Percentiles rank a stretch among this genome's conserved stretches.
Conservation (phyloP, 2,797 vertebrate species). For the Hylomyscus alleni region DNA sequence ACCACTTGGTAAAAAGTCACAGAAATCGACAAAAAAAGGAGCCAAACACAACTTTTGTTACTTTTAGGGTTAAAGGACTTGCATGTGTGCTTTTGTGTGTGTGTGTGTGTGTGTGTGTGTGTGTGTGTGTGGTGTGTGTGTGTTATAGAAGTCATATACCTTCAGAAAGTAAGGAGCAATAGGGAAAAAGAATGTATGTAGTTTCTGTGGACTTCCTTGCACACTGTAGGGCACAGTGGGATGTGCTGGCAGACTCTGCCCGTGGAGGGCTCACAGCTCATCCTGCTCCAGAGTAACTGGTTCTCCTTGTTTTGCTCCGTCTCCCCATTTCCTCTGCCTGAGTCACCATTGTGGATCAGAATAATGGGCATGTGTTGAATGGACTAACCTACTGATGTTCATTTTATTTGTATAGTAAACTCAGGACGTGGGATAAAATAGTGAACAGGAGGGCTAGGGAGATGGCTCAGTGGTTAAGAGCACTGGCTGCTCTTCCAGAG, state of each 20-base stretch:
- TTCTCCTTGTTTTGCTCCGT: not conserved
- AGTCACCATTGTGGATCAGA: not conserved
- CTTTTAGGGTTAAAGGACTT: not conserved
- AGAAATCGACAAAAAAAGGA: not conserved
- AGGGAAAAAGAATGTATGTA: not conserved
- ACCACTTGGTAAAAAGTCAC: not conserved
- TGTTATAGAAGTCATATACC: not conserved
- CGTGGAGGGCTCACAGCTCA: not conserved
- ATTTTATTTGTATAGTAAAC: not conserved
- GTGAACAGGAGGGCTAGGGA: not conserved
- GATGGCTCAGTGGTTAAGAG: too few relatives aligned
- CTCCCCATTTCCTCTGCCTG: not conserved
- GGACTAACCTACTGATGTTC: not conserved
- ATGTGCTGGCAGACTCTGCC: too few relatives aligned
- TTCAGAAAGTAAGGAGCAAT: not conserved
- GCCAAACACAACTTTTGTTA: not conserved
- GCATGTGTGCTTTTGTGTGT: not conserved
- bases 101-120: not conserved
- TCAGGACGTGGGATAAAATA: not conserved
- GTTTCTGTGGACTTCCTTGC: not conserved
- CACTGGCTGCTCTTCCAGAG: too few relatives aligned
- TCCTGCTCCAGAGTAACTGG: not conserved
- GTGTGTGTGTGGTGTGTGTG: not conserved
- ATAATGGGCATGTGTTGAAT: not conserved
- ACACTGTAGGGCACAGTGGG: accelerated